These are phyloP conservation scores for Rhinogobius similis DNA, from an alignment of 2,113 vertebrate species.

Conservation along the genomic window DNA sequence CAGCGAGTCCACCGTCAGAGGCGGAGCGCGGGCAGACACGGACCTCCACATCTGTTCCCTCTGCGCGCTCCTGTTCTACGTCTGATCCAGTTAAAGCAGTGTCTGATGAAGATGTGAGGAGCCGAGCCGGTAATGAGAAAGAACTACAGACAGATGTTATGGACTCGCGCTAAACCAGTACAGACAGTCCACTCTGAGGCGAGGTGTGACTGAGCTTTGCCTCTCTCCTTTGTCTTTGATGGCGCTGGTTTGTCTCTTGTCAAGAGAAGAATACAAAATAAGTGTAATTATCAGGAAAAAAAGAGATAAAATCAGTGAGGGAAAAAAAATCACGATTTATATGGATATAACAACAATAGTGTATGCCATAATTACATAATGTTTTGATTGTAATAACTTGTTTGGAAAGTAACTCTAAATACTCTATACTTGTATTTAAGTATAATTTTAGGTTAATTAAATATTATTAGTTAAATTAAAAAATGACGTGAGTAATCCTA, in stretches of 20 bases:
- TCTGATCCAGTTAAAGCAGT: conserved; percentile 3
- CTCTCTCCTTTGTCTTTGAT: neutral
- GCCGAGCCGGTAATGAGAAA: conserved; percentile 6
- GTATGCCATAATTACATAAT: no score
- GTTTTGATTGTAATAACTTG: no score
- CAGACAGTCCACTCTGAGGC: conserved; percentile 19
- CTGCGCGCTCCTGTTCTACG: conserved; percentile 7
- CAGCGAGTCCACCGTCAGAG: conserved; percentile 51
- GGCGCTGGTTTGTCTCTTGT: neutral
- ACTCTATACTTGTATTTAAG: no score
- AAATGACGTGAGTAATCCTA: no score
- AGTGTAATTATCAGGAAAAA: neutral
- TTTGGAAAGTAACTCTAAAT: no score
- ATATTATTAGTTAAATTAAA: no score
- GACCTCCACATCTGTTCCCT: conserved; percentile 17
- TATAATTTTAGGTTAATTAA: no score
- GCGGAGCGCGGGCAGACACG: conserved; percentile 13
- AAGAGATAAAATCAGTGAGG: neutral
- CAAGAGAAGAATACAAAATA: neutral
- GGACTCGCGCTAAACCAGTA: conserved; percentile 25
- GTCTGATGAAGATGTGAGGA: conserved; percentile 18
- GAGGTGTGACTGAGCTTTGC: neutral
- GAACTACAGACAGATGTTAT: conserved; percentile 12
- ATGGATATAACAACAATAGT: neutral
- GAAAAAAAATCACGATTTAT: neutral